Conservation (phyloP, 2,888 invertebrate genomes). For the Ennomos erosarius region DNA sequence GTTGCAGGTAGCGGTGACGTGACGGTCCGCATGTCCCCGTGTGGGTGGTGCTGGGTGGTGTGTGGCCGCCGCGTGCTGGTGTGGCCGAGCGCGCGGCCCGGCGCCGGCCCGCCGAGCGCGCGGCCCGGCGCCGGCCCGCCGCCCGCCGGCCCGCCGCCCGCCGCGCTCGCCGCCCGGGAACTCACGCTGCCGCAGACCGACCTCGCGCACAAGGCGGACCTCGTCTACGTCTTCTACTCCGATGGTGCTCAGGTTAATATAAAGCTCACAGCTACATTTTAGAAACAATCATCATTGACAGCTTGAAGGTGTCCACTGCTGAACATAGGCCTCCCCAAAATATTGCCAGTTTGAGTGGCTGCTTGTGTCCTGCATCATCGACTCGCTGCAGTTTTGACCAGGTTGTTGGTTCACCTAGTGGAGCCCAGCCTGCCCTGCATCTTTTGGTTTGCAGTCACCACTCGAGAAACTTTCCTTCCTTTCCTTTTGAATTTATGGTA, state of each 20-base stretch:
- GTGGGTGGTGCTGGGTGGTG: slow-evolving; percentile 94
- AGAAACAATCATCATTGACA: no score
- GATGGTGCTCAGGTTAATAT: slow-evolving; percentile 68
- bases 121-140: slow-evolving; percentile 31
- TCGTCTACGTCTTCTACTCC: slow-evolving; percentile 89
- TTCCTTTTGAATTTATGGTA: no score
- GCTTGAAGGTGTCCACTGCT: no score
- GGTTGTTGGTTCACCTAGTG: no score
- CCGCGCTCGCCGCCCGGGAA: slow-evolving; percentile 89
- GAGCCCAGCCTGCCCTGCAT: no score
- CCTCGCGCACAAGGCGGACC: slow-evolving; percentile 94
- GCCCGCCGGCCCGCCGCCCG: slow-evolving; percentile 54
- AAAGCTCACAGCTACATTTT: no score
- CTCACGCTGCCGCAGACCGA: slow-evolving; percentile 96
- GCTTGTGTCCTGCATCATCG: no score
- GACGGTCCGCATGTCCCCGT: slow-evolving; percentile 87
- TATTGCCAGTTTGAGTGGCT: no score
- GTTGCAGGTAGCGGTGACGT: slow-evolving; percentile 80
- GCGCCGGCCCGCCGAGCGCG: slow-evolving; percentile 31
- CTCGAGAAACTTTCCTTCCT: no score
- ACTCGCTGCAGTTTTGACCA: no score
- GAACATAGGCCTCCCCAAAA: no score
- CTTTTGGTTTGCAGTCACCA: no score
- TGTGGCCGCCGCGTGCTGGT: slow-evolving; percentile 93
- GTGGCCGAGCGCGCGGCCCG: slow-evolving; percentile 89